Evolutionary conservation across 2,797 vertebrate species (phyloP).

Genomic region (Enteromius radiatus): DNA sequence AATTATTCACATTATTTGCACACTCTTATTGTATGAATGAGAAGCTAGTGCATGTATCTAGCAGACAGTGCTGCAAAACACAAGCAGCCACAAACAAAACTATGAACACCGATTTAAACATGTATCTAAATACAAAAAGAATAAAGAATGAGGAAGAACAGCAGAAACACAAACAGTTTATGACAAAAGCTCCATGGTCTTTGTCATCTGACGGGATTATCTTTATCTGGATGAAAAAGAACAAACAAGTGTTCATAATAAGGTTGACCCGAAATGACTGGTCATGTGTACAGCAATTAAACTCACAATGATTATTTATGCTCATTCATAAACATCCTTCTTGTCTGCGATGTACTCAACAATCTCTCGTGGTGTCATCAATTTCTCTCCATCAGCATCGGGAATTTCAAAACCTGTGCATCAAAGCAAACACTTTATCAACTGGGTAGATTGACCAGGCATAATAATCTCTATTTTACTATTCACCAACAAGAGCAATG

Average conservation of each 20-base stretch:
- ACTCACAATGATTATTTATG: conserved; percentile 23
- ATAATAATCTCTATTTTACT: not conserved
- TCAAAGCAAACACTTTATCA: not conserved
- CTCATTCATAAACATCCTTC: conserved; percentile 82
- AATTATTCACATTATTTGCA: conserved; percentile 17
- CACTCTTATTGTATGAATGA: conserved; percentile 5
- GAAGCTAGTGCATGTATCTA: conserved; percentile 12
- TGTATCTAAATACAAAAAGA: conserved; percentile 34
- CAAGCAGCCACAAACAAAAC: conserved; percentile 5
- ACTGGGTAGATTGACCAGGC: not conserved
- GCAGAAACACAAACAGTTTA: conserved; percentile 24
- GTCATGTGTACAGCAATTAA: not conserved
- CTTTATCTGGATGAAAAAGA: conserved; percentile 52
- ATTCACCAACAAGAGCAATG: not conserved
- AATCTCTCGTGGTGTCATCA: conserved; percentile 87
- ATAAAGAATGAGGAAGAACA: not conserved
- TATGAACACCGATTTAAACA: conserved; percentile 17
- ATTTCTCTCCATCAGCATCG: conserved; percentile 82
- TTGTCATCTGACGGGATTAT: conserved; percentile 10
- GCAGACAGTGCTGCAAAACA: conserved; percentile 16
- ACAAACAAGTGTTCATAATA: not conserved
- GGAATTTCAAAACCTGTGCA: conserved; percentile 86
- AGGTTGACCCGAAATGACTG: not conserved
- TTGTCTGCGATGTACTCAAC: conserved; percentile 87
- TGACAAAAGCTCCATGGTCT: not conserved